Conservation (phyloP, 2,797 vertebrate species). For the Spinibarbus caldwelli region DNA sequence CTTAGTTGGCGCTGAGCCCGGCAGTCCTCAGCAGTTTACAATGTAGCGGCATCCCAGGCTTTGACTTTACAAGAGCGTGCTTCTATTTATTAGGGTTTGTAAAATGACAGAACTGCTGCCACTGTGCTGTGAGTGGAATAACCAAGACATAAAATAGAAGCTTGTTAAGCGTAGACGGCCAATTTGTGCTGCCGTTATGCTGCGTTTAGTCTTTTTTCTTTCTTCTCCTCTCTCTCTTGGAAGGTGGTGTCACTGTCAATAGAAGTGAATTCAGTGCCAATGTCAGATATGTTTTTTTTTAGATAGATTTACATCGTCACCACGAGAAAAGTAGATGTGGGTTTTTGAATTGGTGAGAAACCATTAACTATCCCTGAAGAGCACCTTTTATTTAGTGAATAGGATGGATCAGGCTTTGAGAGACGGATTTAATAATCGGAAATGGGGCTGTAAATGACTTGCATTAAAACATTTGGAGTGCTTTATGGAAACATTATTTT, state of each 20-base stretch:
- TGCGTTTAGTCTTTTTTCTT: conserved; percentile 53
- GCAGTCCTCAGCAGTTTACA: conserved; percentile 67
- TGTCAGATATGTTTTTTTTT: conserved; percentile 15
- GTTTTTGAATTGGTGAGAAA: conserved; percentile 31
- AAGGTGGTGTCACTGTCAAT: conserved; percentile 40
- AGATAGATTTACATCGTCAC: conserved; percentile 7
- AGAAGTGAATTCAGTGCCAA: conserved; percentile 31
- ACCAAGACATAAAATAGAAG: conserved; percentile 68
- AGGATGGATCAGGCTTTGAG: not conserved
- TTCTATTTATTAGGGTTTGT: conserved; percentile 69
- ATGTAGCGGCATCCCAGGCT: conserved; percentile 65
- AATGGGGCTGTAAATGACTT: conserved; percentile 23
- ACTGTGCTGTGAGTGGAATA: conserved; percentile 65
- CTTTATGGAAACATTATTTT: conserved; percentile 32
- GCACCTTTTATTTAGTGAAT: conserved; percentile 42
- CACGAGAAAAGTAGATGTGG: conserved; percentile 25
- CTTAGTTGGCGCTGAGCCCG: conserved; percentile 67
- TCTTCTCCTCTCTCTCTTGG: not conserved
- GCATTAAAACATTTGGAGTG: conserved; percentile 12
- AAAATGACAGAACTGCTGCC: conserved; percentile 66
- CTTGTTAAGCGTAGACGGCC: conserved; percentile 57
- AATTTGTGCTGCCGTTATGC: conserved; percentile 61
- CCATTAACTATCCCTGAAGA: conserved; percentile 27
- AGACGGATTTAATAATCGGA: conserved; percentile 30
- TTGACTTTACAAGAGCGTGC: conserved; percentile 70